phyloP scores from a whole-genome alignment of 2,113 vertebrate species.

The Cynopterus brachyotis region DNA sequence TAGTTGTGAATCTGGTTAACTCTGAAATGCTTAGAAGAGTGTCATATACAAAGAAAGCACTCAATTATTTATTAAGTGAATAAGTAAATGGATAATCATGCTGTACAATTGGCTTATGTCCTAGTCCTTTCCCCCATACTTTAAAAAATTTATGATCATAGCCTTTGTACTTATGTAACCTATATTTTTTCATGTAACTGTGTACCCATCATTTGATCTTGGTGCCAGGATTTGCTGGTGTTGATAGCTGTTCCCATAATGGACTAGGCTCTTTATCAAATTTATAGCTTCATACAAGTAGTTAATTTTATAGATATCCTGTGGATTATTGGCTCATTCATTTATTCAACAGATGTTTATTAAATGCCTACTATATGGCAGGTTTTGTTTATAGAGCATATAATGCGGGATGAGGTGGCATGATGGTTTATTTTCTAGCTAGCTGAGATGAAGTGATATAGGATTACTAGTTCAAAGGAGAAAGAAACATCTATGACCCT shows the following conservation, averaged over 20 bases:
- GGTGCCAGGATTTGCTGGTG: background rate
- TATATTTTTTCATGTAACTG: background rate
- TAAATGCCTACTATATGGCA: background rate
- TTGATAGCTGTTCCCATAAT: background rate
- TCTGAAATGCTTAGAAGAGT: background rate
- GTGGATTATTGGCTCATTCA: background rate
- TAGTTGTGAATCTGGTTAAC: background rate
- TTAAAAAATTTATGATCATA: background rate
- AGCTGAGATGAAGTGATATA: background rate
- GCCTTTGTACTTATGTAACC: background rate
- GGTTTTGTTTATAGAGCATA: background rate
- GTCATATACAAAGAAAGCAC: background rate
- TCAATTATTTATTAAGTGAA: background rate
- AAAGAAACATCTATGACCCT: background rate
- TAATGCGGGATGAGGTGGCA: background rate
- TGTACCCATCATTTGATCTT: background rate
- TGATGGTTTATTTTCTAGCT: background rate
- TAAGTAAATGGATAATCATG: background rate
- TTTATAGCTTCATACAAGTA: background rate
- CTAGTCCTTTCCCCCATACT: background rate
- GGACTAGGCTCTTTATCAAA: background rate
- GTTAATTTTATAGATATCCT: background rate
- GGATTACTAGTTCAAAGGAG: background rate
- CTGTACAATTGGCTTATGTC: background rate
- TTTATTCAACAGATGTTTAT: background rate